A percentile compares a stretch with the other conserved stretches of the same genome.
Evolutionary conservation across 2,797 vertebrate genomes (phyloP).

Genomic region (Scyliorhinus canicula): DNA sequence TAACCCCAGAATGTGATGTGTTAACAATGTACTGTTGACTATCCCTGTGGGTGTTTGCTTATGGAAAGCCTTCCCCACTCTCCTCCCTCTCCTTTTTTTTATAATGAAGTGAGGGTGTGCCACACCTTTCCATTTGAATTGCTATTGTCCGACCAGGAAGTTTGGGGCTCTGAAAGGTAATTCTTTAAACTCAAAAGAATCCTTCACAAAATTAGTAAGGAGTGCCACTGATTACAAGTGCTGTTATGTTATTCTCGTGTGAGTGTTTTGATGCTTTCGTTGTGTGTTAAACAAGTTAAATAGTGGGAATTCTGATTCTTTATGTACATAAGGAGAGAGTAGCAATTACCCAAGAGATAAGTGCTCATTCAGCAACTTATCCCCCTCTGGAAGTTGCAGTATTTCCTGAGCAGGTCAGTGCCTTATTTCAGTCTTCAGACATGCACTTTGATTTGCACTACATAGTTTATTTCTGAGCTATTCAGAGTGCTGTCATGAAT

Average conservation of each 20-base stretch:
- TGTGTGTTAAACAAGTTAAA: not conserved
- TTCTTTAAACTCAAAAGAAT: no score
- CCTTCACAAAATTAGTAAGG: not conserved
- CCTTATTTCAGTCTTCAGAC: no score
- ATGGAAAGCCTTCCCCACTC: not conserved
- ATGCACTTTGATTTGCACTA: not conserved
- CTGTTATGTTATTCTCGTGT: not conserved
- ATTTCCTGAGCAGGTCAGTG: no score
- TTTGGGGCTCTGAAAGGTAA: not conserved
- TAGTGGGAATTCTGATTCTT: not conserved
- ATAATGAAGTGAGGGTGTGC: not conserved
- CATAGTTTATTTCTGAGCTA: not conserved
- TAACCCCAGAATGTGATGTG: not conserved
- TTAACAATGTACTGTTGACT: not conserved
- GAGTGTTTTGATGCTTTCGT: not conserved
- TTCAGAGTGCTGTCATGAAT: not conserved
- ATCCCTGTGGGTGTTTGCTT: not conserved
- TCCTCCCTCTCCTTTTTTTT: not conserved
- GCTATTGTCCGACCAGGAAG: constrained; percentile 11
- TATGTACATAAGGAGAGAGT: not conserved
- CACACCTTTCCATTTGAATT: not conserved
- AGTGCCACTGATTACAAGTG: not conserved
- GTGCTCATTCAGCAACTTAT: not conserved
- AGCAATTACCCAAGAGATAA: not conserved
- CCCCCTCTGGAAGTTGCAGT: not conserved